phyloP scores from a whole-genome alignment of 2,113 vertebrate genomes.

The Callocephalon fimbriatum region DNA sequence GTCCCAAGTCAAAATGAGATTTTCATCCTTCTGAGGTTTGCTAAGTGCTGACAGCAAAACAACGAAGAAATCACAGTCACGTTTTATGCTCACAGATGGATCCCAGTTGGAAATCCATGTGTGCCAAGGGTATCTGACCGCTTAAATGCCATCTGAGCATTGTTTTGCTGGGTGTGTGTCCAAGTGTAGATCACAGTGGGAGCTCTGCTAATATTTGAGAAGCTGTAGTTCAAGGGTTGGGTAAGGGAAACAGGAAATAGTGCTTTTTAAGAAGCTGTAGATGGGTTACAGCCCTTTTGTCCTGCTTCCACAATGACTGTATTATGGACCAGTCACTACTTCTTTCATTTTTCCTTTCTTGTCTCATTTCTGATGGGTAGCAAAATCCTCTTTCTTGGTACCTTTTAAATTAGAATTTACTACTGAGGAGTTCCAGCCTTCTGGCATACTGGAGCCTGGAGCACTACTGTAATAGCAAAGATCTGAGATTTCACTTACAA shows the following conservation, averaged over 20 bases:
- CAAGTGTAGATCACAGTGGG: not conserved
- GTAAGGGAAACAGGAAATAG: not conserved
- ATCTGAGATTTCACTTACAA: not conserved
- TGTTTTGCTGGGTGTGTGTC: not conserved
- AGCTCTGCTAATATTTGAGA: not conserved
- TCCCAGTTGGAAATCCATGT: constrained; percentile 6
- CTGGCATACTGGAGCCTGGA: fast-evolving
- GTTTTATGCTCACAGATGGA: not conserved
- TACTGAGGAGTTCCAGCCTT: not conserved
- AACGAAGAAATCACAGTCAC: not conserved
- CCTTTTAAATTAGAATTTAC: not conserved
- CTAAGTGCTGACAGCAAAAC: not conserved
- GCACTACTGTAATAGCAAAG: not conserved
- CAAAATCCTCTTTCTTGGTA: not conserved
- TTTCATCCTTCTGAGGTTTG: not conserved
- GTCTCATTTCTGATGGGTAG: not conserved
- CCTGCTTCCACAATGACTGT: not conserved
- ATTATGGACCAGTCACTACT: not conserved
- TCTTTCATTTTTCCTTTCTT: not conserved
- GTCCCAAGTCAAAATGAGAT: not conserved
- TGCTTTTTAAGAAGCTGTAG: not conserved
- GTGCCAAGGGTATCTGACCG: not conserved
- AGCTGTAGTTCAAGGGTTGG: not conserved
- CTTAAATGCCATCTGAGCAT: not conserved
- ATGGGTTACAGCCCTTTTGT: not conserved